A percentile compares a stretch with the other conserved stretches of the same genome.
These are phyloP conservation scores for Erpornis zantholeuca DNA, from an alignment of 2,113 vertebrate species.

Conservation along the genomic window DNA sequence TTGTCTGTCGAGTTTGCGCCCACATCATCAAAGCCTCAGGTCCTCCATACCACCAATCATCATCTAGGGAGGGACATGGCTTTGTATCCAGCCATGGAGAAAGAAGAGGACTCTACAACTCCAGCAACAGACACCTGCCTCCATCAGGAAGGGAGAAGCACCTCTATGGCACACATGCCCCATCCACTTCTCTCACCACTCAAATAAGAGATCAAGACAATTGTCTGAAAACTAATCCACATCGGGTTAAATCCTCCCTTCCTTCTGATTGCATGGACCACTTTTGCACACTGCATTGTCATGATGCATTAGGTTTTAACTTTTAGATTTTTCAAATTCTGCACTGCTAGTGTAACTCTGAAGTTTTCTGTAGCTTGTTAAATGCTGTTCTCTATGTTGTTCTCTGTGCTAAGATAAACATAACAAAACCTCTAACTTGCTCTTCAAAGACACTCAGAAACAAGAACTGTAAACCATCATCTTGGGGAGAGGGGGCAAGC, in stretches of 20 bases:
- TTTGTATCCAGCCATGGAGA: neutral
- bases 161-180: neutral
- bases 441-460: too few relatives aligned
- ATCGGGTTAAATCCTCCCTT: neutral
- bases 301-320: too few relatives aligned
- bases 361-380: too few relatives aligned
- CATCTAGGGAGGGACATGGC: neutral
- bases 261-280: neutral
- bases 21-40: neutral
- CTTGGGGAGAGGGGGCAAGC: too few relatives aligned
- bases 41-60: neutral
- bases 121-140: neutral
- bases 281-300: neutral
- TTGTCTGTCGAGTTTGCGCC: fast-evolving
- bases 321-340: too few relatives aligned
- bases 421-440: too few relatives aligned
- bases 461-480: too few relatives aligned
- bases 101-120: too few relatives aligned
- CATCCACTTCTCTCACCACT: neutral
- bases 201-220: neutral
- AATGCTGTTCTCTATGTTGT: too few relatives aligned
- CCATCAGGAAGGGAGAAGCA: neutral
- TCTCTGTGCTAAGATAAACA: too few relatives aligned
- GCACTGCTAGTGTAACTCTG: too few relatives aligned
- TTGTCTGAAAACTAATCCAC: neutral